A percentile compares a stretch with the other conserved stretches of the same genome.
Evolutionary conservation across 2,113 vertebrate species (phyloP).

Genomic region (Perca fluviatilis): DNA sequence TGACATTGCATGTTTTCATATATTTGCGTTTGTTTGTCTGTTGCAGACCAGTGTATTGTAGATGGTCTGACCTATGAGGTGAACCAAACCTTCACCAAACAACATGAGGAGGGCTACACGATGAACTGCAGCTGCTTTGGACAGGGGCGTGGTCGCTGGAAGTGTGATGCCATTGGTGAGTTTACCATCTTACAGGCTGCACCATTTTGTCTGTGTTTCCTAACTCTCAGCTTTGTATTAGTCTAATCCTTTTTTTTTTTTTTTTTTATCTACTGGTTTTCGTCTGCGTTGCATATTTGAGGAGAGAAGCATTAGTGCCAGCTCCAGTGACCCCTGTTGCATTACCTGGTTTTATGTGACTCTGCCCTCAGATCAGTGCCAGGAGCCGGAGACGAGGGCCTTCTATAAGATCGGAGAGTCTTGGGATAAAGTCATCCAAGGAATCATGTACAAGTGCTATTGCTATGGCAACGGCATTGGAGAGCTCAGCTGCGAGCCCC

Average conservation of each 20-base stretch:
- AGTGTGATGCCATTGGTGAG: slow-evolving; percentile 96
- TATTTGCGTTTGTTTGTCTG: background rate
- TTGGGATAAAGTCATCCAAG: slow-evolving; percentile 92
- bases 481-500: slow-evolving; percentile 94
- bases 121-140: slow-evolving; percentile 98
- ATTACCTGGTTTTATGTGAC: background rate
- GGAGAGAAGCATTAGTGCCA: background rate
- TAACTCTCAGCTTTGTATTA: background rate
- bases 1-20: background rate
- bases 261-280: too few species aligned
- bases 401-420: slow-evolving; percentile 97
- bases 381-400: slow-evolving; percentile 92
- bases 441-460: slow-evolving; percentile 93
- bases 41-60: slow-evolving; percentile 94
- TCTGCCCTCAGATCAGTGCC: slow-evolving; percentile 91
- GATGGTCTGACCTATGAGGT: slow-evolving; percentile 93
- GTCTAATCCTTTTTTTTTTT: too few species aligned
- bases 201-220: background rate
- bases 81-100: slow-evolving; percentile 95
- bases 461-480: slow-evolving; percentile 96
- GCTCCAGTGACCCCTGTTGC: background rate
- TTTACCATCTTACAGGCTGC: slow-evolving; percentile 1
- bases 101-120: slow-evolving; percentile 93
- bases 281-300: background rate
- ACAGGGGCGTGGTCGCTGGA: slow-evolving; percentile 96